Evolutionary conservation across 2,113 vertebrate genomes (phyloP), one percentile per base, ranked within the genome.

Genomic region (Grammomys dolichurus): DNA sequence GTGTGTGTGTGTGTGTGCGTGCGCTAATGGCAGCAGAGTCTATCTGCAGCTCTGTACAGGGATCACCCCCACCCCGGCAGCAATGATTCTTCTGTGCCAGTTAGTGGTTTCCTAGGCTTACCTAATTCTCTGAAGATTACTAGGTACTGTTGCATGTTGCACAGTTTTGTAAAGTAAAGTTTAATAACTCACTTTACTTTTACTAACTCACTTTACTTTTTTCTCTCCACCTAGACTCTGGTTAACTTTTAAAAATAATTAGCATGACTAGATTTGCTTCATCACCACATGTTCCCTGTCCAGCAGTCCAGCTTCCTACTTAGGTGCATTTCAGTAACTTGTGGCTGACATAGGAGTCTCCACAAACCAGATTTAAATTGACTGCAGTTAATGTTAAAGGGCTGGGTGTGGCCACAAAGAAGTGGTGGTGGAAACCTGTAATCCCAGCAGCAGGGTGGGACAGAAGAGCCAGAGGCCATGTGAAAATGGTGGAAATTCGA

Each of bases 401-500:
- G 7, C 63, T 93, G 60, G 84, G 8, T 89, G 19, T 87, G 56
- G 84, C 58, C 43, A 90, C 46, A 87, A 12, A 81, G 77, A 78
- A 82, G 11, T 48, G 28, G 5, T 89, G 5, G 17, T 60, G 17
- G 19, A 36, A 43, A 24, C 43, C 26, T 77, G 3, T 36, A 48
- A 90, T 77, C 54, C 19, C 40, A 65, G 56, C 3, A 48, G 19
- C 33, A 63, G 20, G 20, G 43, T 51, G n/a, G 13, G 51, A 3
- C 51, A 88, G 6, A 31, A 31, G 12, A 58, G 26, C 36, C 33
- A 40, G 33, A 89, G 12, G 43, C 16, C 40, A 33, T 76, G 28
- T 48, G 93, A 99, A 99, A 96, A 99, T 99, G 0, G 99, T 99
- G 89, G 99, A 99, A 98, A 99, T 99, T 99, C 99, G 99, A 97